These are phyloP conservation scores for Cheilosia pagana DNA, from an alignment of 2,888 invertebrate species.

Conservation along the genomic window DNA sequence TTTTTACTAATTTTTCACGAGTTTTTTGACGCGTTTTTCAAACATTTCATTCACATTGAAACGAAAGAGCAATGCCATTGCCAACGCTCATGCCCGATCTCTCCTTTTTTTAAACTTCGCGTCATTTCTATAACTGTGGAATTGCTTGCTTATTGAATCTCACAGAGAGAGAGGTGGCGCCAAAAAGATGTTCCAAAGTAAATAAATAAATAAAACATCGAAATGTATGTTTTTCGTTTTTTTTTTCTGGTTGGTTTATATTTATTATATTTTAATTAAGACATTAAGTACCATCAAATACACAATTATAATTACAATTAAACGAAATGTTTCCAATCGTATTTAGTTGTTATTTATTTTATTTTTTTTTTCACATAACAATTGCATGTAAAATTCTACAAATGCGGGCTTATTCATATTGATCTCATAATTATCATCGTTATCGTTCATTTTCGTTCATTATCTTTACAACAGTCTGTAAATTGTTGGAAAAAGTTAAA, in stretches of 20 bases:
- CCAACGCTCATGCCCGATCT: no score
- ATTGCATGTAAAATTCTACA: slow-evolving; percentile 57
- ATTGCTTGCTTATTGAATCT: background rate
- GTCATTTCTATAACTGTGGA: no score
- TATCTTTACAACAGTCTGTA: slow-evolving; percentile 45
- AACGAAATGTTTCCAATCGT: slow-evolving; percentile 66
- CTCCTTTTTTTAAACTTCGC: no score
- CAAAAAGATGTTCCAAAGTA: no score
- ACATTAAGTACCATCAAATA: slow-evolving; percentile 78
- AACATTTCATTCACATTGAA: no score
- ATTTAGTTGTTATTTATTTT: slow-evolving; percentile 63
- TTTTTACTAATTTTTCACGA: no score
- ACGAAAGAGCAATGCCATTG: no score
- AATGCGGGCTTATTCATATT: slow-evolving; percentile 59
- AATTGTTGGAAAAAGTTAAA: slow-evolving; percentile 10
- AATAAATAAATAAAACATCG: background rate
- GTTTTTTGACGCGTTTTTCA: no score
- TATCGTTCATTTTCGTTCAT: slow-evolving; percentile 47
- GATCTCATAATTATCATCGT: slow-evolving; percentile 36
- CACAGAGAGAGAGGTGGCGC: no score
- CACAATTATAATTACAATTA: slow-evolving; percentile 76
- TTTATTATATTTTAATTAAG: slow-evolving; percentile 69
- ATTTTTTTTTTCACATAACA: slow-evolving; percentile 51
- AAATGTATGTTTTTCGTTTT: slow-evolving; percentile 13
- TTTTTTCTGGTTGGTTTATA: slow-evolving; percentile 41